Evolutionary conservation across 2,888 invertebrate genomes (phyloP), one percentile per base, ranked within the genome.

Genomic region (Oscheius sp.): DNA sequence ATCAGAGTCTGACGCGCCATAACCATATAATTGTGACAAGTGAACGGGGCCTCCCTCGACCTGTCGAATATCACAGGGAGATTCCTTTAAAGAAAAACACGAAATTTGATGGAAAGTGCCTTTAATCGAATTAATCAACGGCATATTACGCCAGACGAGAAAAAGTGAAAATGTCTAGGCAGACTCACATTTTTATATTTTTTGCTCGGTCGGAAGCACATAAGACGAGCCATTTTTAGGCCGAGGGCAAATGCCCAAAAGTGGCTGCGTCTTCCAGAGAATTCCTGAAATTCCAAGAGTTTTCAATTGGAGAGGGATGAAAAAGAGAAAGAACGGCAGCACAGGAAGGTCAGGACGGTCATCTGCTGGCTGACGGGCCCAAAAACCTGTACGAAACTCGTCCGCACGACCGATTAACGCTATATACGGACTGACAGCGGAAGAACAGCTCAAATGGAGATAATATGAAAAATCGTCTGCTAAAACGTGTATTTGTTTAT

Each of bases 191-290:
- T 46, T 52, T 66, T 16, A 7, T 29, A 27, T 23, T 69, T 69
- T 61, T 71, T 71, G 49, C 29, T 29, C 29, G 71, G 71, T 45
- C 71, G 71, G 25, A 71, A 71, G 43, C 71, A 71, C 71, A 71
- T 71, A 9, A 71, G 63, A 45, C 63, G 59, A 21, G 71, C 71
- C 71, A 71, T 71, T 52, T 12, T 63, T 23, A 25, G 53, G 53
- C 52, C 18, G 23, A 43, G 63, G 45, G 63, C 63, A 18, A 41
- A 25, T 63, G 45, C 45, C 63, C 46, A 12, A 25, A 63, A 21
- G 25, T 12, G 25, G 46, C 45, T 25, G 43, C 12, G 29, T 18
- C 66, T 49, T 16, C 29, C n/a, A 18, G 52, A n/a, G 18, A 66
- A n/a, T 49, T 66, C 49, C 52, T 52, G 66, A 35, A 29, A 25